Evolutionary conservation across 1,140 invertebrate genomes (phyloP).

Genomic region (Bombus waltoni): DNA sequence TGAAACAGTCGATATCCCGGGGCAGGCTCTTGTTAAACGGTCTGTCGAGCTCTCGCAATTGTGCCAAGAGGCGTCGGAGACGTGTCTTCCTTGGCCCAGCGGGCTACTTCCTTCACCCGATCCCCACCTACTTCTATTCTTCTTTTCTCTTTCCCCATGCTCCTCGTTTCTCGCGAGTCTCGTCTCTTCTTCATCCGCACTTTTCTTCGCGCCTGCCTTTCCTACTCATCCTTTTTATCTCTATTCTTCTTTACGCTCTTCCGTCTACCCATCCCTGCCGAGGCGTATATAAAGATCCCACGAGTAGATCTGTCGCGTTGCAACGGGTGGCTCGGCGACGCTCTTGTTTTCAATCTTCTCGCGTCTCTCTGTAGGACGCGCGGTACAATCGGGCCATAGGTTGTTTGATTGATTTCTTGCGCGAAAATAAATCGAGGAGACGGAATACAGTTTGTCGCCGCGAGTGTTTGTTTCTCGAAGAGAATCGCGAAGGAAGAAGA

Average conservation of each 20-base stretch:
- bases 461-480: neutral
- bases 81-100: constrained; percentile 53
- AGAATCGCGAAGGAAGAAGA: neutral
- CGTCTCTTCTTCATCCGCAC: neutral
- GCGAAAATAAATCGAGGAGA: neutral
- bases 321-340: constrained; percentile 31
- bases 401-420: constrained; percentile 2
- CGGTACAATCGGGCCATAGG: neutral
- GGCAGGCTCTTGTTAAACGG: constrained; percentile 74
- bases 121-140: neutral
- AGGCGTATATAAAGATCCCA: constrained; percentile 60
- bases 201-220: constrained; percentile 3
- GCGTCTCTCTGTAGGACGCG: neutral
- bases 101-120: constrained; percentile 34
- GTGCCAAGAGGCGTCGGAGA: constrained; percentile 67
- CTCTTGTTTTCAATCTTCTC: constrained; percentile 36
- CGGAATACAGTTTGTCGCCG: neutral
- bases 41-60: constrained; percentile 68
- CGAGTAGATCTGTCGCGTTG: constrained; percentile 42
- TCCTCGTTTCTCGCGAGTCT: neutral
- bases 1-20: constrained; percentile 71
- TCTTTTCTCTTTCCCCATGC: constrained; percentile 25
- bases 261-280: constrained; percentile 9
- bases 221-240: constrained; percentile 28
- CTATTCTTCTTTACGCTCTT: constrained; percentile 6